Base-by-base conservation (phyloP, 1,140 invertebrate genomes). In the Episyrphus balteatus region DNA sequence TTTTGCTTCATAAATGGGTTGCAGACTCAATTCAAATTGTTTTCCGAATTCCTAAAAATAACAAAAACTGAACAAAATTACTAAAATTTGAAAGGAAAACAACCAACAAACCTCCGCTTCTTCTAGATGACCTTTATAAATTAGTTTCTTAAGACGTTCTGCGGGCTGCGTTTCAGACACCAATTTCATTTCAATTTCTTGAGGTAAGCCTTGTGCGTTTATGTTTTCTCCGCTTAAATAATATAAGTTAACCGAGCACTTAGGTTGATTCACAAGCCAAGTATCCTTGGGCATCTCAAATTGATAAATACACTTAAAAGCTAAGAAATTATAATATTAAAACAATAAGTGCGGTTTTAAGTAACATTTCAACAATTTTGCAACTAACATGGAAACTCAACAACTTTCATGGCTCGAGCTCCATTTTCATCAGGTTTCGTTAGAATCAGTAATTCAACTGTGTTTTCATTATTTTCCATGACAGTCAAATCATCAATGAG, bases 161-260 rank as follows among this genome's bases (percentile, higher is more conserved):
- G 56, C 59, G 1, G 66, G 66, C 50, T 68, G 60, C 1, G 66
- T 64, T 46, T 68, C 66, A 1, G 62, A 59, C 0, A 68, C 61
- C 19, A 63, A 47, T 52, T 61, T 54, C 61, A 68, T 63, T 50
- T 66, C 58, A 17, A 68, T 55, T 34, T 58, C 52, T 9, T 52
- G 48, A 1, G 61, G 58, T 10, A 58, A 26, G 11, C 50, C 45
- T 1, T 19, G 15, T 2, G 9, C 36, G 40, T 53, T 54, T 5
- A 34, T 2, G 2, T 57, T 19, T 17, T 54, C 52, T 5, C 60
- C 54, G 2, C 53, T 53, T 37, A 68, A 42, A 44, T 63, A 68
- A 36, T 68, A 68, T 17, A 68, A 44, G 52, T 68, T 68, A 30
- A 65, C 58, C 1, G 62, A 55, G 42, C 55, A 53, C 44, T 68